Percentiles rank a stretch among this genome's conserved stretches.
Evolutionary conservation across 2,797 vertebrate species (phyloP).

Genomic region (Chanos chanos): DNA sequence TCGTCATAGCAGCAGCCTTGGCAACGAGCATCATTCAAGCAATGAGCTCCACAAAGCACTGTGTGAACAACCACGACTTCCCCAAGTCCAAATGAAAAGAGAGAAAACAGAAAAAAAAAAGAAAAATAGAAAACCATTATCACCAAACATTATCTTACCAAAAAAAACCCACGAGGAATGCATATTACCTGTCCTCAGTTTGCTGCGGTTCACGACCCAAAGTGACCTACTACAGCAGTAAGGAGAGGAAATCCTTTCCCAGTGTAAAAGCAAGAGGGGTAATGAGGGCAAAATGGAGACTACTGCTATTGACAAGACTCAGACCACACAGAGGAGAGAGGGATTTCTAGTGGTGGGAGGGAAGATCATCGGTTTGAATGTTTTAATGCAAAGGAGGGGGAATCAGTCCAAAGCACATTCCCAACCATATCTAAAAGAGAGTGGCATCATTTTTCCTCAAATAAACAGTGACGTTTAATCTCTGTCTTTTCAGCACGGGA

Average conservation of each 20-base stretch:
- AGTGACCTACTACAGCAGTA: slow-evolving; percentile 64
- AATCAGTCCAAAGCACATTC: slow-evolving; percentile 75
- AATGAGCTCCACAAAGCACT: slow-evolving; percentile 73
- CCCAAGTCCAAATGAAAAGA: slow-evolving; percentile 29
- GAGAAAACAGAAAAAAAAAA: slow-evolving; percentile 6
- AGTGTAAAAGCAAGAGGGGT: slow-evolving; percentile 51
- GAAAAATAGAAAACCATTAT: slow-evolving; percentile 9
- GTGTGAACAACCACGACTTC: slow-evolving; percentile 63
- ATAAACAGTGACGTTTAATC: too few relatives aligned
- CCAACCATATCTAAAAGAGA: slow-evolving; percentile 64
- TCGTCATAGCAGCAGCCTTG: slow-evolving; percentile 70
- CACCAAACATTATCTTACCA: slow-evolving; percentile 47
- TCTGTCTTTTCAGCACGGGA: too few relatives aligned
- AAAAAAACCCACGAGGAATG: slow-evolving; percentile 60
- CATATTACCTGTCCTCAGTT: slow-evolving; percentile 74
- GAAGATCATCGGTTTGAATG: slow-evolving; percentile 69
- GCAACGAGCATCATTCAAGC: slow-evolving; percentile 72
- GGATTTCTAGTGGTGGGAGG: slow-evolving; percentile 60
- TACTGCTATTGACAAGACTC: slow-evolving; percentile 55
- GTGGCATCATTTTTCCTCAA: slow-evolving; percentile 64
- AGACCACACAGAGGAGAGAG: slow-evolving; percentile 60
- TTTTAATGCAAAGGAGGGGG: slow-evolving; percentile 76
- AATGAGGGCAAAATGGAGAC: slow-evolving; percentile 59
- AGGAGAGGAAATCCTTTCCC: slow-evolving; percentile 61
- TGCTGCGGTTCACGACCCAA: slow-evolving; percentile 71